These are phyloP conservation scores for Villa cingulata DNA, from an alignment of 2,888 invertebrate genomes.

Conservation along the genomic window DNA sequence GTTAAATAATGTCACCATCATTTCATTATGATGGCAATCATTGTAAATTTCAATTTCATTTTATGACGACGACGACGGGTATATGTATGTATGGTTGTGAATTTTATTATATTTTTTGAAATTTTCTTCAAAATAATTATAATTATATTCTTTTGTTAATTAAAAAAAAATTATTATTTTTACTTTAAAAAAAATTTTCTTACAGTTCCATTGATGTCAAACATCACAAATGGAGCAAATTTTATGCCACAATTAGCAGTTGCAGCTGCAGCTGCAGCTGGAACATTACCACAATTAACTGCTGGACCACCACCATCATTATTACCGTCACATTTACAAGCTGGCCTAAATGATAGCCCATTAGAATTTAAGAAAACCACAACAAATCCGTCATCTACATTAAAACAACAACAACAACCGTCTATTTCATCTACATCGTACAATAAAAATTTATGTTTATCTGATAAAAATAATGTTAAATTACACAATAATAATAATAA, in stretches of 20 bases:
- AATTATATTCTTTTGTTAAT: background rate
- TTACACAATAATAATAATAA: background rate
- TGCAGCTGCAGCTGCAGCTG: constrained; percentile 18
- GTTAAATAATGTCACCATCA: too few species aligned
- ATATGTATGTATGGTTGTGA: too few species aligned
- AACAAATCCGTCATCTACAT: background rate
- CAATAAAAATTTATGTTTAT: background rate
- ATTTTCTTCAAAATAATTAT: too few species aligned
- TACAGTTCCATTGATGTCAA: constrained; percentile 17
- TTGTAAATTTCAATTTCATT: too few species aligned
- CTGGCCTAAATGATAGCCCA: constrained; percentile 46
- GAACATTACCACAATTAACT: constrained; percentile 6
- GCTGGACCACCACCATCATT: constrained; percentile 8
- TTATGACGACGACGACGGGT: too few species aligned
- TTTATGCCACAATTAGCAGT: constrained; percentile 30
- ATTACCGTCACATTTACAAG: constrained; percentile 10
- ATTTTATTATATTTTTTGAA: too few species aligned
- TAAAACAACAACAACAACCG: too few species aligned
- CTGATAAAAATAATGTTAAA: background rate
- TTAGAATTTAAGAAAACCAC: constrained; percentile 44
- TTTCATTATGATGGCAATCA: too few species aligned
- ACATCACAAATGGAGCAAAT: constrained; percentile 21
- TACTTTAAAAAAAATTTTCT: background rate
- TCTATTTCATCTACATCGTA: background rate
- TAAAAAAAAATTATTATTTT: background rate